phyloP scores from a whole-genome alignment of 2,888 invertebrate genomes.

The Aphelenchoides bicaudatus region DNA sequence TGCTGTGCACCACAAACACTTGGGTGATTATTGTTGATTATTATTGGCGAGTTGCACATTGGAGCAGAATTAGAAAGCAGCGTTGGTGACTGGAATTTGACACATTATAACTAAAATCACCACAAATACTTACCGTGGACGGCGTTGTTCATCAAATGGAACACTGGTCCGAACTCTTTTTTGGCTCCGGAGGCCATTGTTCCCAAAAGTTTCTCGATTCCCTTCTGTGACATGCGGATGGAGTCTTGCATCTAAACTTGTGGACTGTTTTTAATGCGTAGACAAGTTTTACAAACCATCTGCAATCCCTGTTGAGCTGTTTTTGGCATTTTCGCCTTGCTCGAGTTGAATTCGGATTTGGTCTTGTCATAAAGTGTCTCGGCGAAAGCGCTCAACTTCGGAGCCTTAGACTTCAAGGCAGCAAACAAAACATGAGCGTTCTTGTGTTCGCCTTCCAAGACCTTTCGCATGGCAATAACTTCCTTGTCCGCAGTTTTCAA shows the following conservation, averaged over 20 bases:
- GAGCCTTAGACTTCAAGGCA: neutral
- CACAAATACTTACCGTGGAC: slow-evolving; percentile 12
- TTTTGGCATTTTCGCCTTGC: no score
- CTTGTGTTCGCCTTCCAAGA: neutral
- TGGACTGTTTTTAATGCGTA: no score
- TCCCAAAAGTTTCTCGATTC: neutral
- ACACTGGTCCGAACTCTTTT: slow-evolving; percentile 1
- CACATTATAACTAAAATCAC: no score
- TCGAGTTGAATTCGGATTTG: neutral
- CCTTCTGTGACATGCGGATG: neutral
- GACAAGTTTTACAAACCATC: no score
- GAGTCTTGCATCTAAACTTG: neutral
- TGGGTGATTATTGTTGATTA: no score
- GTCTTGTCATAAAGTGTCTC: slow-evolving; percentile 7
- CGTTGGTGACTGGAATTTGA: no score
- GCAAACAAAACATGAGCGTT: neutral
- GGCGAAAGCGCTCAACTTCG: neutral
- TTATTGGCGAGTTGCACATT: no score
- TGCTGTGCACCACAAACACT: no score
- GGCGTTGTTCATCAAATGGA: slow-evolving; percentile 12
- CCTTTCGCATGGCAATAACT: neutral
- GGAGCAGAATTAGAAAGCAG: no score
- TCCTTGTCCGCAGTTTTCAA: neutral
- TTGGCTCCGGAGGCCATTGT: neutral
- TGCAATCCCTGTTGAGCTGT: no score